phyloP scores from a whole-genome alignment of 2,797 vertebrate species.

The Sebastes matsubarae region DNA sequence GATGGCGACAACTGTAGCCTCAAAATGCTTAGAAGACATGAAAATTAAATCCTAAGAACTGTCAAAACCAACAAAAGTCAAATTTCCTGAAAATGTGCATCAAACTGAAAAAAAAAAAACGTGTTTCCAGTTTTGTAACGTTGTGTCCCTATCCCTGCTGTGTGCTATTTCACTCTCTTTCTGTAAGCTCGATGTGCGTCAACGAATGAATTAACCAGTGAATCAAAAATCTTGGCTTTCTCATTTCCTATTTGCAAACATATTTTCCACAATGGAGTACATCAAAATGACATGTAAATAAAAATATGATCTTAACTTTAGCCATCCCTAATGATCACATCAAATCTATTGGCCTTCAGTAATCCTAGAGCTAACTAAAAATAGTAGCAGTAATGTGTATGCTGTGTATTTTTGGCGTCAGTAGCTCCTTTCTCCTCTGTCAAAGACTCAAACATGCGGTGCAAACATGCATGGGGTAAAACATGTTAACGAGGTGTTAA shows the following conservation, averaged over 20 bases:
- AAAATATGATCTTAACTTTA: background rate
- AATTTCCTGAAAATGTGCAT: background rate
- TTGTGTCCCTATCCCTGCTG: background rate
- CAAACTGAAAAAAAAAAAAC: background rate
- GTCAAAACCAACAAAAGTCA: background rate
- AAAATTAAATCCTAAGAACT: background rate
- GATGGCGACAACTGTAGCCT: background rate
- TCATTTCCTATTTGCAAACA: background rate
- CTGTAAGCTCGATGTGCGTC: background rate
- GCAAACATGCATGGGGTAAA: background rate
- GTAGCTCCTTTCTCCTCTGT: background rate
- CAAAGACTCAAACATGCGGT: background rate
- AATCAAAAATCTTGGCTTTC: background rate
- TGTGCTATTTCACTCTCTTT: background rate
- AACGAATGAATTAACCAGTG: background rate
- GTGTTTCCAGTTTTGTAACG: background rate
- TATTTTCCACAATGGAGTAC: background rate
- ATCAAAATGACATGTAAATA: background rate
- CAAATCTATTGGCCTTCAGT: background rate
- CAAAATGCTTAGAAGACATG: background rate
- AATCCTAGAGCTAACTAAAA: background rate
- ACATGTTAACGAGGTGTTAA: background rate
- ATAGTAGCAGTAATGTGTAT: background rate
- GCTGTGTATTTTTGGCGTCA: background rate
- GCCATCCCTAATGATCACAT: background rate